These are phyloP conservation scores for Danio kyathit DNA, from an alignment of 2,797 vertebrate genomes.

Conservation along the genomic window DNA sequence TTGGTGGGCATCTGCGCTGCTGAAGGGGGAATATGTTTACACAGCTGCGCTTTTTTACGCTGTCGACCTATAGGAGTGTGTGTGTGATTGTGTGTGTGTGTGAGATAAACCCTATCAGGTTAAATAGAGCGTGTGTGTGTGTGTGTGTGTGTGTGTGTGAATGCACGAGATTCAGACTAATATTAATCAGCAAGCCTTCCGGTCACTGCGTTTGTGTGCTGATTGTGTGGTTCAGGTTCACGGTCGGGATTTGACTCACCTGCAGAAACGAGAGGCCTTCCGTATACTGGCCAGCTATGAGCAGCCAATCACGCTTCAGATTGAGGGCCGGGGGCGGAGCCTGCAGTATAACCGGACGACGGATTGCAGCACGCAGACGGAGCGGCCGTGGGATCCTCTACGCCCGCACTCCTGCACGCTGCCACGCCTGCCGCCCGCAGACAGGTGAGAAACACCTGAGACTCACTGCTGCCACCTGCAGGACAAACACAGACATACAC, in stretches of 20 bases:
- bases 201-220: background rate
- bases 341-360: conserved; percentile 59
- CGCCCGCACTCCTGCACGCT: conserved; percentile 38
- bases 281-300: conserved; percentile 78
- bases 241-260: conserved; percentile 75
- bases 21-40: background rate
- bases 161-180: background rate
- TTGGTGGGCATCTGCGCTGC: background rate
- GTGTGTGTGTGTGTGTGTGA: background rate
- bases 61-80: background rate
- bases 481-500: background rate
- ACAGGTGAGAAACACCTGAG: conserved; percentile 69
- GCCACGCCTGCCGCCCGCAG: conserved; percentile 68
- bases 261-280: conserved; percentile 79
- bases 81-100: background rate
- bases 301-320: conserved; percentile 82
- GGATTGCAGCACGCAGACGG: conserved; percentile 70
- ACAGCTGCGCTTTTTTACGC: background rate
- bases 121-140: background rate
- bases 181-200: background rate
- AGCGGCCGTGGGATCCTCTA: conserved; percentile 76
- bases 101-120: background rate
- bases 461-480: conserved; percentile 1
- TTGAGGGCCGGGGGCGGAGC: conserved; percentile 75
- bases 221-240: conserved; percentile 68